A percentile compares a stretch with the other conserved stretches of the same genome.
Evolutionary conservation across 1,140 invertebrate genomes (phyloP).

Genomic region (Pteromalus puparum): DNA sequence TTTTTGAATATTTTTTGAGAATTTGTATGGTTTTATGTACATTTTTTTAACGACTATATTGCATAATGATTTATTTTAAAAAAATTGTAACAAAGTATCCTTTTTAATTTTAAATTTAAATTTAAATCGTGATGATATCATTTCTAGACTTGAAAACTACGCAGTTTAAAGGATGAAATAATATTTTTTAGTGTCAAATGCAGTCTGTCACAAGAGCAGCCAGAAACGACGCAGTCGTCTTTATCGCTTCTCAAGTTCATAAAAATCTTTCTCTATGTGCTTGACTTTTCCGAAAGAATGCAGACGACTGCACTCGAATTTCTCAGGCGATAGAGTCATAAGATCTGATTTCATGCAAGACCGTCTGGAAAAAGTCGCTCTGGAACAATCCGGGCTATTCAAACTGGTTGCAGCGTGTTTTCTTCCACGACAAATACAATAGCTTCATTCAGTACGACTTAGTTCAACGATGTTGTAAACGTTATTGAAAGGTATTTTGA

Average conservation of each 20-base stretch:
- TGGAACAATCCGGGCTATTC: background rate
- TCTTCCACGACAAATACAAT: background rate
- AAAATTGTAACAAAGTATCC: background rate
- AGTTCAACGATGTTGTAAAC: background rate
- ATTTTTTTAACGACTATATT: too few species aligned
- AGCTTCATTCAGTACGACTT: background rate
- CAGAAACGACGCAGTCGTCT: too few species aligned
- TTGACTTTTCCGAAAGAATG: background rate
- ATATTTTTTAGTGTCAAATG: too few species aligned
- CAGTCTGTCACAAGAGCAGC: too few species aligned
- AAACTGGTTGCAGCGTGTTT: background rate
- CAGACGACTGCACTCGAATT: background rate
- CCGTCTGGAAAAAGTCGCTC: background rate
- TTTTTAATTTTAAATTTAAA: too few species aligned
- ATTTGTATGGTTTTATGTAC: too few species aligned
- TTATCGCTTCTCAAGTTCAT: too few species aligned
- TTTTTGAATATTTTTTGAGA: background rate
- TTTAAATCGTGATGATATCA: background rate
- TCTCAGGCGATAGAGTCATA: background rate
- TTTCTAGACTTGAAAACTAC: background rate
- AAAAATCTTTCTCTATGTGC: background rate
- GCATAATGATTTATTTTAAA: too few species aligned
- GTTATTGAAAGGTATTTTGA: background rate
- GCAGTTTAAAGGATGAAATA: too few species aligned
- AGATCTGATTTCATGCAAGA: conserved; percentile 4